phyloP scores from a whole-genome alignment of 30 jellyfish, hydroid and myxozoan species.

The Hydra vulgaris region DNA sequence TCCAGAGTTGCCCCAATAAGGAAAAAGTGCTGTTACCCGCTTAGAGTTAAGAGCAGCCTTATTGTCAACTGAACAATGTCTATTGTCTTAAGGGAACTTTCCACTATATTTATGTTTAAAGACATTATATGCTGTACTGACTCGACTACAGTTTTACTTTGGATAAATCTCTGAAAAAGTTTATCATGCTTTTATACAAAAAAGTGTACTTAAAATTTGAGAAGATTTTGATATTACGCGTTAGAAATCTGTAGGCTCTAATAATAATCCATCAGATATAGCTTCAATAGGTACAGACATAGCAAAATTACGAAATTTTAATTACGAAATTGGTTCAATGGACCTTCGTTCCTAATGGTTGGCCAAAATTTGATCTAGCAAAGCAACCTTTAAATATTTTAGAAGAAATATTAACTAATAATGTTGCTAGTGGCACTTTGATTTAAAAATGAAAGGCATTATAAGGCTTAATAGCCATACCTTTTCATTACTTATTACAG shows the following conservation, averaged over 20 bases:
- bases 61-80: neutral
- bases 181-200: neutral
- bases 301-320: neutral
- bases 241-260: neutral
- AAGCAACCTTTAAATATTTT: neutral
- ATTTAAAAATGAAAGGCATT: neutral
- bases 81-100: neutral
- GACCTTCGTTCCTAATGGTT: neutral
- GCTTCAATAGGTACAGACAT: neutral
- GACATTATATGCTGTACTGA: neutral
- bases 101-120: neutral
- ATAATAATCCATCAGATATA: neutral
- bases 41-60: constrained; percentile 1
- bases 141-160: neutral
- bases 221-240: neutral
- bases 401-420: neutral
- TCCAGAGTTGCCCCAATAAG: neutral
- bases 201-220: neutral
- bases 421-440: neutral
- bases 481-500: neutral
- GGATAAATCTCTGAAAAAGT: neutral
- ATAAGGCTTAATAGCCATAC: neutral
- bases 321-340: too few relatives aligned
- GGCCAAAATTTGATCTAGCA: neutral
- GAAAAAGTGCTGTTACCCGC: constrained; percentile 6